A percentile compares a stretch with the other conserved stretches of the same genome.
Evolutionary conservation across 2,113 vertebrate species (phyloP).

Genomic region (Peucedramus taeniatus): DNA sequence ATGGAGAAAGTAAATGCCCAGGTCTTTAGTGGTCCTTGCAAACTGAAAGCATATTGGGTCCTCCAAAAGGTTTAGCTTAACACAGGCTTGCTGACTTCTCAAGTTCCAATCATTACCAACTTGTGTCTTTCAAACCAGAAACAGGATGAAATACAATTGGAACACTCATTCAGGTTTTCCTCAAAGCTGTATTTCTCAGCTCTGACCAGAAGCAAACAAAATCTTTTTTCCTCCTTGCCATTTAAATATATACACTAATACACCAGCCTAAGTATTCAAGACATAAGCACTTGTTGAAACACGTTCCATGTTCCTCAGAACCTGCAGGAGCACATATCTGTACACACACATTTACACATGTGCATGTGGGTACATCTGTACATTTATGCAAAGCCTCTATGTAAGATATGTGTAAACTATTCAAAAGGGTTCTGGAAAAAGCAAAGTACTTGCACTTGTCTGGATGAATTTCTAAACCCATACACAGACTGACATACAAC

Average conservation of each 20-base stretch:
- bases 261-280: neutral
- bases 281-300: neutral
- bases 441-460: neutral
- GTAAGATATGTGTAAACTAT: neutral
- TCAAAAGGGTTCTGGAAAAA: neutral
- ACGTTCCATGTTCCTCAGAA: neutral
- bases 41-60: conserved; percentile 52
- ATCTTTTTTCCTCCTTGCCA: neutral
- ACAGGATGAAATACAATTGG: neutral
- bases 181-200: neutral
- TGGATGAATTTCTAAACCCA: neutral
- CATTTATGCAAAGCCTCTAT: neutral
- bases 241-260: neutral
- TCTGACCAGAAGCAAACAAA: neutral
- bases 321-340: neutral
- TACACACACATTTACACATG: neutral
- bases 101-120: neutral
- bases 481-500: neutral
- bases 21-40: conserved; percentile 53
- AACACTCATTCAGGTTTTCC: neutral
- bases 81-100: neutral
- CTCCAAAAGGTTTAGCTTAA: conserved; percentile 51
- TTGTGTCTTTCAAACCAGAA: conserved; percentile 13
- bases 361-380: neutral
- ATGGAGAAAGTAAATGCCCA: conserved; percentile 63